These are phyloP conservation scores for Lordiphosa fenestrarum DNA, from an alignment of 2,888 invertebrate genomes.

Conservation along the genomic window DNA sequence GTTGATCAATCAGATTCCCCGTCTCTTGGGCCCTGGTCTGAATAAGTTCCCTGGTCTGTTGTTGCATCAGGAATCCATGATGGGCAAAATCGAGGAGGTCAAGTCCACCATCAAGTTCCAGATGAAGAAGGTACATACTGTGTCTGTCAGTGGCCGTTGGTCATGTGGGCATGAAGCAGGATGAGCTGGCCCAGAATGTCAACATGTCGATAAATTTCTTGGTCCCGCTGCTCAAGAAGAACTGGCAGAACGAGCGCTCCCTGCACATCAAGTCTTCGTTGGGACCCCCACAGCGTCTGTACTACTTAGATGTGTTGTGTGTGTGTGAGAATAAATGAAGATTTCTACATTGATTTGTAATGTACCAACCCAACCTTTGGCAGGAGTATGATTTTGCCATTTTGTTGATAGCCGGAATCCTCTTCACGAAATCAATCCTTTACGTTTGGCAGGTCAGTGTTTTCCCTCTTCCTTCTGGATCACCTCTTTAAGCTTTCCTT, in stretches of 20 bases:
- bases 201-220: constrained; percentile 99
- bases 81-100: constrained; percentile 97
- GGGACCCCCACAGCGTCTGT: constrained; percentile 98
- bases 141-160: constrained; percentile 99
- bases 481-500: no score
- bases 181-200: constrained; percentile 98
- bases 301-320: constrained; percentile 84
- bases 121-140: constrained; percentile 99
- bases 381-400: no score
- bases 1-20: constrained; percentile 99
- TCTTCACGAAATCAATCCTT: no score
- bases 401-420: no score
- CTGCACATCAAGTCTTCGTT: constrained; percentile 99
- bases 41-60: constrained; percentile 99
- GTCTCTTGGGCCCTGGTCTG: constrained; percentile 98
- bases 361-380: no score
- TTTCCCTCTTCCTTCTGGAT: no score
- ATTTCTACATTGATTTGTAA: constrained; percentile 20
- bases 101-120: constrained; percentile 99
- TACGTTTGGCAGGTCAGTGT: no score
- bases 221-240: constrained; percentile 99
- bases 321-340: constrained; percentile 23
- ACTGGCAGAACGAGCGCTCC: constrained; percentile 99
- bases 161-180: constrained; percentile 96
- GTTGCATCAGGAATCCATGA: constrained; percentile 98